A percentile compares a stretch with the other conserved stretches of the same genome.
These are phyloP conservation scores for Pempheris klunzingeri DNA, from an alignment of 2,797 vertebrate genomes.

Conservation along the genomic window DNA sequence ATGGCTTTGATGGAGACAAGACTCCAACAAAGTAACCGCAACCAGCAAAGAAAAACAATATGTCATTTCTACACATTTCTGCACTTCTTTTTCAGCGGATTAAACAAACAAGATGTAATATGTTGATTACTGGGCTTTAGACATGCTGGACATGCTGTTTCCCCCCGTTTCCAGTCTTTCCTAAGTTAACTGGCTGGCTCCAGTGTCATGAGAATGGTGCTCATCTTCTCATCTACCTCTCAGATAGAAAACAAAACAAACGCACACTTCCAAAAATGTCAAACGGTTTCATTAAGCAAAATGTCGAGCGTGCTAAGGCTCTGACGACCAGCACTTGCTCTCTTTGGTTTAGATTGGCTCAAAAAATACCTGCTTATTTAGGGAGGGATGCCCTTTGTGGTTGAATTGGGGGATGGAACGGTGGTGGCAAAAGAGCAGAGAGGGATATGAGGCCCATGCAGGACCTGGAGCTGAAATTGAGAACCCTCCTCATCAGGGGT, in stretches of 20 bases:
- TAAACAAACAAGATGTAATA: background rate
- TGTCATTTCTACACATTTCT: background rate
- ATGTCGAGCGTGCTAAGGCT: constrained; percentile 79
- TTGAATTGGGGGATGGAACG: constrained; percentile 63
- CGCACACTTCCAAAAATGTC: background rate
- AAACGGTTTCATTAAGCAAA: constrained; percentile 72
- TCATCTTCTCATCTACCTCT: background rate
- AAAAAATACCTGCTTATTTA: constrained; percentile 91
- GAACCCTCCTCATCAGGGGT: constrained; percentile 96
- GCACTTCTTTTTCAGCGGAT: background rate
- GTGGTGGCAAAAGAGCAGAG: constrained; percentile 64
- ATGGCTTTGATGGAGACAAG: background rate
- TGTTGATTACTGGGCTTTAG: background rate
- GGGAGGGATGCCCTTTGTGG: constrained; percentile 87
- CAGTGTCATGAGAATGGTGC: background rate
- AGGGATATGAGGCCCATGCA: constrained; percentile 82
- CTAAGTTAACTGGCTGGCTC: background rate
- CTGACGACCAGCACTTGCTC: constrained; percentile 84
- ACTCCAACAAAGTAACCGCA: background rate
- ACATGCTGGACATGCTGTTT: background rate
- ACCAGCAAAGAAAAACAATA: background rate
- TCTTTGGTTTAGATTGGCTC: constrained; percentile 85
- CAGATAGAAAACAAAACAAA: background rate
- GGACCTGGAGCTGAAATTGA: constrained; percentile 91
- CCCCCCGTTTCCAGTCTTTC: background rate